phyloP scores from a whole-genome alignment of 53 echinoderm and acorn worm species.

The Holothuria leucospilota region DNA sequence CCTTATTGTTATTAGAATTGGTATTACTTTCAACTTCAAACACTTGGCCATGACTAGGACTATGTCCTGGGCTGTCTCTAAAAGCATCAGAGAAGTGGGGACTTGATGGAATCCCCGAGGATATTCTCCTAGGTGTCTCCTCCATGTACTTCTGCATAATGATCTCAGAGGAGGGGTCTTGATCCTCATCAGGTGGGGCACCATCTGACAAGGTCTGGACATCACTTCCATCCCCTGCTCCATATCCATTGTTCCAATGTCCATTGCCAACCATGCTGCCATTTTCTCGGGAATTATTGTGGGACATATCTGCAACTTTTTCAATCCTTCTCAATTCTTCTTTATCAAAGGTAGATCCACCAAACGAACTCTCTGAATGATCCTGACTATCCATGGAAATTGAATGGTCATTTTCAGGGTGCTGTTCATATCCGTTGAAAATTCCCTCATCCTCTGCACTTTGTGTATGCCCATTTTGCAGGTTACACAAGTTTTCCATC shows the following conservation, averaged over 20 bases:
- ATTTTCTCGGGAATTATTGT: not conserved
- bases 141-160: slow-evolving; percentile 82
- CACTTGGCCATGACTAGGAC: not conserved
- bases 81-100: not conserved
- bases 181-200: slow-evolving; percentile 38
- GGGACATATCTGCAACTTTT: not conserved
- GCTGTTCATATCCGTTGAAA: not conserved
- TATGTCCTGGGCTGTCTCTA: not conserved
- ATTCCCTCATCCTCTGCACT: too few relatives aligned
- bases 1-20: slow-evolving; percentile 28
- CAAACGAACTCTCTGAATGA: not conserved
- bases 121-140: slow-evolving; percentile 59
- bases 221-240: not conserved
- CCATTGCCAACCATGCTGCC: not conserved
- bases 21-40: slow-evolving; percentile 9
- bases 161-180: slow-evolving; percentile 46
- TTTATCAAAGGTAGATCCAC: not conserved
- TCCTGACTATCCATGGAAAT: not conserved
- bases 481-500: not conserved
- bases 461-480: too few relatives aligned
- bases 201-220: slow-evolving; percentile 5
- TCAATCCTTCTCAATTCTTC: not conserved
- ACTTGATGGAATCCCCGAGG: slow-evolving; percentile 4
- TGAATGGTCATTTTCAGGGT: not conserved
- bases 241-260: not conserved